phyloP scores from a whole-genome alignment of 2,888 invertebrate species.

The Bugula neritina region DNA sequence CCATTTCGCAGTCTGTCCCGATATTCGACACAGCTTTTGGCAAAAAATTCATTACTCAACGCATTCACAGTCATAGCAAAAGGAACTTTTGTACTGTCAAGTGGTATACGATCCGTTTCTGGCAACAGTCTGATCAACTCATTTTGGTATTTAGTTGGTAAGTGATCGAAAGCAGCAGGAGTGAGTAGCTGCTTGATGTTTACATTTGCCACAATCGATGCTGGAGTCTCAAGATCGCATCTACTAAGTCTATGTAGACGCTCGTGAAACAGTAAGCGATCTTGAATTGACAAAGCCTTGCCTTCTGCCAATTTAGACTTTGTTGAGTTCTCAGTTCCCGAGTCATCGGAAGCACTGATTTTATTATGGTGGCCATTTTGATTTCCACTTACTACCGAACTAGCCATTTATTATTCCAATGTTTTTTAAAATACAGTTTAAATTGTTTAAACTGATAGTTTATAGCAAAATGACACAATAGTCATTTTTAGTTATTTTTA shows the following conservation, averaged over 20 bases:
- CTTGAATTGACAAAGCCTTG: neutral
- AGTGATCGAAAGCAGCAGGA: conserved; percentile 21
- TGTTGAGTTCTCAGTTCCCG: no score
- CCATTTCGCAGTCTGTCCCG: conserved; percentile 17
- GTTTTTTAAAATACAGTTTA: no score
- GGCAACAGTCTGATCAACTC: conserved; percentile 6
- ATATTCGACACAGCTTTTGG: conserved; percentile 23
- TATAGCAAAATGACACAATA: no score
- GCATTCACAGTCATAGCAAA: conserved; percentile 24
- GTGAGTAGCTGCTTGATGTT: conserved; percentile 24
- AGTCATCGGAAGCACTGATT: no score
- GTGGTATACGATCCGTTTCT: conserved; percentile 17
- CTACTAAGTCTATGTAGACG: neutral
- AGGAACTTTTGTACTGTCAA: neutral
- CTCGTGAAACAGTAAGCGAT: neutral
- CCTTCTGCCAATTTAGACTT: neutral
- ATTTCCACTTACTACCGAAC: no score
- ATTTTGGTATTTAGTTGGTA: conserved; percentile 20
- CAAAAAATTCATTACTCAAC: conserved; percentile 23
- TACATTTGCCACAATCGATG: conserved; percentile 7
- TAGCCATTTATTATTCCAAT: no score
- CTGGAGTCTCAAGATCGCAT: conserved; percentile 18
- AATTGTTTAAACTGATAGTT: no score
- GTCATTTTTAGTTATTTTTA: no score
- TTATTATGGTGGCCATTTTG: no score